Percentiles rank a stretch among this genome's conserved stretches.
Conservation (phyloP, 37 sponge, comb jelly and placozoan genomes). For the Chondrosia reniformis region DNA sequence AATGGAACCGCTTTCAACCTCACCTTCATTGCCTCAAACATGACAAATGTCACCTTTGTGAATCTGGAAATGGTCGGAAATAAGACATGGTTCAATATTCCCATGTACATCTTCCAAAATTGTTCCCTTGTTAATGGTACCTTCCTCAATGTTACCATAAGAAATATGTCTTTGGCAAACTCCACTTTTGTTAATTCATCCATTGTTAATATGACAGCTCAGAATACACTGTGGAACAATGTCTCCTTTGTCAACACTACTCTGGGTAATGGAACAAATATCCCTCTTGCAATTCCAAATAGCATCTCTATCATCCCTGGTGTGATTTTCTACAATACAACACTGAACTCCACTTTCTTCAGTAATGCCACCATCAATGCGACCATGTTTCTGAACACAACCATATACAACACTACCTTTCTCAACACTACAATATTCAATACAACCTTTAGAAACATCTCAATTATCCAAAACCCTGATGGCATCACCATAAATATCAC, state of each 20-base stretch:
- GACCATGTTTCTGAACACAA: neutral
- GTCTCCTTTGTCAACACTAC: slow-evolving; percentile 14
- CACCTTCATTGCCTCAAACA: neutral
- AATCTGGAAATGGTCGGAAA: neutral
- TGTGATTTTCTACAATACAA: neutral
- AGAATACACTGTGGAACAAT: neutral
- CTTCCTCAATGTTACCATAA: neutral
- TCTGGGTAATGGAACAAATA: neutral
- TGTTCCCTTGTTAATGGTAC: slow-evolving; percentile 13
- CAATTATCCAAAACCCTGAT: too few relatives aligned
- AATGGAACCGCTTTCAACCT: neutral
- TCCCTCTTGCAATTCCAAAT: too few relatives aligned
- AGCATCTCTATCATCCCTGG: neutral
- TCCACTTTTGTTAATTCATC: slow-evolving; percentile 8
- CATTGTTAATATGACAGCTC: neutral
- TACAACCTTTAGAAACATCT: neutral
- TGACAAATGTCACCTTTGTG: neutral
- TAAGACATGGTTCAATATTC: neutral
- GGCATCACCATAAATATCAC: neutral
- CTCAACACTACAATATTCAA: neutral
- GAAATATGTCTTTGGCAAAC: neutral
- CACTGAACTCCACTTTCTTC: neutral
- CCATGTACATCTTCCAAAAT: neutral
- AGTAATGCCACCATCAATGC: slow-evolving; percentile 14
- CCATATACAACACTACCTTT: neutral